Base-by-base conservation (phyloP, 1,140 invertebrate species). In the Parasteatoda tepidariorum region DNA sequence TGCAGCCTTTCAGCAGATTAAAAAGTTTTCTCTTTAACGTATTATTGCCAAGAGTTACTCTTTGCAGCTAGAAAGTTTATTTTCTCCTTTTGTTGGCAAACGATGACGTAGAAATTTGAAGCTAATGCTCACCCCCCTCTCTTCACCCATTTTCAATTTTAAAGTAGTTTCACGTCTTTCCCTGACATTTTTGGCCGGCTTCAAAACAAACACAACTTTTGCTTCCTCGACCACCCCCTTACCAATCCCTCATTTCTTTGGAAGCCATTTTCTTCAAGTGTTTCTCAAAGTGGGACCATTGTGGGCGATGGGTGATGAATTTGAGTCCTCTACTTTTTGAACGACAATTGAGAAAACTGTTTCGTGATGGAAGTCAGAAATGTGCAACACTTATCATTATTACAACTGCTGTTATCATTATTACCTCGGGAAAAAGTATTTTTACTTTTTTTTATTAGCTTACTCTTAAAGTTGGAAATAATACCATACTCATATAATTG, bases 1-100 rank as follows among this genome's bases (percentile, higher is more conserved):
- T 57, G 41, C 68, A 34, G 54, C 34, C 81, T 83, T 83, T 83
- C 81, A 83, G 81, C 81, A 83, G 81, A 83, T 83, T 83, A 83
- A 83, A 83, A 83, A 83, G 81, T 83, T 83, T 83, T 83, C 81
- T 83, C 81, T 74, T 83, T 83, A 83, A 83, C 68, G 81, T 71
- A 83, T 83, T 83, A 83, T 82, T 82, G 78, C 57, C 66, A 34
- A 82, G 78, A 82, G 78, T 82, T 82, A 82, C 78, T 82, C 62
- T 82, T 82, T 67, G 30, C 28, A 66, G 33, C 62, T 54, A 15
- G 33, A 67, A 62, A 82, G 54, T 82, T 82, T 82, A 70, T 82
- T 82, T 82, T 48, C 55, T 26, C 41, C 62, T 13, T 68, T 79
- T 79, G 75, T 34, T 34, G 31, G 48, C 26, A 48, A 67, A 82